Percentiles rank a stretch among this genome's conserved stretches.
Evolutionary conservation across 2,888 invertebrate genomes (phyloP).

Genomic region (Pseudoips prasinana): DNA sequence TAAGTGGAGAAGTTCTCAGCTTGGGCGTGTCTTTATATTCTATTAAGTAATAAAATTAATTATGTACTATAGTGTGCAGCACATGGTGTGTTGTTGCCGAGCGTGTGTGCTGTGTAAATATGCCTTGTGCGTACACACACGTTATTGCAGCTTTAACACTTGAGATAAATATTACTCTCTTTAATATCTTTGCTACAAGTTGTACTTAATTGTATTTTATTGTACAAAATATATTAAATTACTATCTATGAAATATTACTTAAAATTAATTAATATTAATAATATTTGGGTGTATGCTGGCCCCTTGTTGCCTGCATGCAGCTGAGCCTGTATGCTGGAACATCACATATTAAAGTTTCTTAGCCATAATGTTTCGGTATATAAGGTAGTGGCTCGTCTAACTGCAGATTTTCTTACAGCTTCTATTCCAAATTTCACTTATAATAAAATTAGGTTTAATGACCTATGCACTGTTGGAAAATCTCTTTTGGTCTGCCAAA

Average conservation of each 20-base stretch:
- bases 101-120: slow-evolving; percentile 81
- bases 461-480: slow-evolving; percentile 81
- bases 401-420: slow-evolving; percentile 83
- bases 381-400: slow-evolving; percentile 80
- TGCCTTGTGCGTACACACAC: slow-evolving; percentile 81
- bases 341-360: slow-evolving; percentile 74
- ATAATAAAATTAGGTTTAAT: slow-evolving; percentile 69
- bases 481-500: slow-evolving; percentile 82
- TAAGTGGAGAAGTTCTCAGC: slow-evolving; percentile 75
- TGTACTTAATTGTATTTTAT: slow-evolving; percentile 86
- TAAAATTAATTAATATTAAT: slow-evolving; percentile 68
- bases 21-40: slow-evolving; percentile 81
- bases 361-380: slow-evolving; percentile 80
- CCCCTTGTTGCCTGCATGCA: slow-evolving; percentile 77
- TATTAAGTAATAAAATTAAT: slow-evolving; percentile 77
- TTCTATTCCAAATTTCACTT: slow-evolving; percentile 80
- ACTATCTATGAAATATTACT: slow-evolving; percentile 80
- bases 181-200: slow-evolving; percentile 86
- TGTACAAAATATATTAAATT: slow-evolving; percentile 86
- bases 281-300: slow-evolving; percentile 79
- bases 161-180: slow-evolving; percentile 81
- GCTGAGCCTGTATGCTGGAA: slow-evolving; percentile 80
- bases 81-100: slow-evolving; percentile 74
- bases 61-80: slow-evolving; percentile 80
- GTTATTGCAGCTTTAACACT: slow-evolving; percentile 80